Conservation (phyloP, 2,888 invertebrate species). For the Cremastinae sp. region DNA sequence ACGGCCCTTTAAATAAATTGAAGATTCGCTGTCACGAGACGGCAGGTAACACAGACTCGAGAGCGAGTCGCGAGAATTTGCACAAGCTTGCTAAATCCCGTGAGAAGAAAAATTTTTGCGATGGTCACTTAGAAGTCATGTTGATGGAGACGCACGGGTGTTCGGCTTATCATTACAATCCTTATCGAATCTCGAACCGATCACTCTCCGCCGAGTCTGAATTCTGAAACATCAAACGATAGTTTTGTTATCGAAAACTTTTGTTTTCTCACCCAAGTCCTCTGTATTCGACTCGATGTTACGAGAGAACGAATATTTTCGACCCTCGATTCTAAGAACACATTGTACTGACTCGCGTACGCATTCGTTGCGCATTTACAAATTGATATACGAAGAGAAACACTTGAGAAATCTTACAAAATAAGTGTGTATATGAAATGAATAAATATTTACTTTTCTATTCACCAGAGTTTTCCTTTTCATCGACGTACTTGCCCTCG, state of each 20-base stretch:
- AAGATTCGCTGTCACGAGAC: conserved; percentile 39
- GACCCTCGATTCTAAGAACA: conserved; percentile 40
- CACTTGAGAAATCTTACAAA: conserved; percentile 45
- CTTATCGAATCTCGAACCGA: conserved; percentile 65
- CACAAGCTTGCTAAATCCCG: background rate
- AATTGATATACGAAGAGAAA: conserved; percentile 26
- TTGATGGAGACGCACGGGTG: conserved; percentile 86
- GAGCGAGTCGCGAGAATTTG: conserved; percentile 34
- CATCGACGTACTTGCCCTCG: background rate
- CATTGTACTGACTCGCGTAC: conserved; percentile 62
- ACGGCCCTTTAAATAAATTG: background rate
- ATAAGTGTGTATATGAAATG: conserved; percentile 67
- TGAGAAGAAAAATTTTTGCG: conserved; percentile 22
- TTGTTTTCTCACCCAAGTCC: background rate
- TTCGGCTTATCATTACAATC: conserved; percentile 81
- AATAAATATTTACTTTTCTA: conserved; percentile 77
- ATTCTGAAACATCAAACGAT: conserved; percentile 63
- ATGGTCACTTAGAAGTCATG: conserved; percentile 79
- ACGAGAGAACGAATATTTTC: conserved; percentile 14
- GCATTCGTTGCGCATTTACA: conserved; percentile 58
- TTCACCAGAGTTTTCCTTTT: conserved; percentile 51
- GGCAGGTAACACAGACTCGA: conserved; percentile 70
- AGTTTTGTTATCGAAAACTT: background rate
- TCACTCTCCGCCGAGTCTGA: conserved; percentile 68
- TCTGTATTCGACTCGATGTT: conserved; percentile 30